Evolutionary conservation across 2,888 invertebrate genomes (phyloP).

Genomic region (Yponomeuta sedellus): DNA sequence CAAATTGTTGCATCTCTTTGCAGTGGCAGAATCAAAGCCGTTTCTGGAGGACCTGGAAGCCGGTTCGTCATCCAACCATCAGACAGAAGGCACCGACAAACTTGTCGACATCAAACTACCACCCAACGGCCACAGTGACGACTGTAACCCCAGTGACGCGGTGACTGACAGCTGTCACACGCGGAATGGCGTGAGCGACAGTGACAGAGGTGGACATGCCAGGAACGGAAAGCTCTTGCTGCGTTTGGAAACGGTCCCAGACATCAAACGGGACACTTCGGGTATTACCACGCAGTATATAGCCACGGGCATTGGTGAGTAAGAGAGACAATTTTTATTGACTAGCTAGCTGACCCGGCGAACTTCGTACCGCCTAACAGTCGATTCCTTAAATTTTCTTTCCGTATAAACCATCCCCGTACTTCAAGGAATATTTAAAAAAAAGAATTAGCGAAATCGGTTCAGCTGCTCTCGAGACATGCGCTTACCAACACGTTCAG

Average conservation of each 20-base stretch:
- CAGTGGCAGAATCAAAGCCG: conserved; percentile 17
- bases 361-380: no score
- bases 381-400: no score
- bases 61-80: neutral
- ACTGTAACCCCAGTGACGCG: neutral
- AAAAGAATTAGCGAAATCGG: no score
- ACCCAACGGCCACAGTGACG: neutral
- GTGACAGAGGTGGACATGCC: neutral
- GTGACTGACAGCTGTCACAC: neutral
- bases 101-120: neutral
- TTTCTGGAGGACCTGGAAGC: conserved; percentile 7
- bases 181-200: neutral
- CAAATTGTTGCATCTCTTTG: neutral
- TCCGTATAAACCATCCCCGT: no score
- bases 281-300: conserved; percentile 69
- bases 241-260: conserved; percentile 60
- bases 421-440: no score
- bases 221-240: conserved; percentile 38
- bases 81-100: neutral
- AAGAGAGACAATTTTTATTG: neutral
- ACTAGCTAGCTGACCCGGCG: no score
- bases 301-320: conserved; percentile 61
- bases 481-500: no score
- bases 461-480: no score
- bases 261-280: conserved; percentile 63